These are phyloP conservation scores for Neoarius graeffei DNA, from an alignment of 2,113 vertebrate genomes.

Conservation along the genomic window DNA sequence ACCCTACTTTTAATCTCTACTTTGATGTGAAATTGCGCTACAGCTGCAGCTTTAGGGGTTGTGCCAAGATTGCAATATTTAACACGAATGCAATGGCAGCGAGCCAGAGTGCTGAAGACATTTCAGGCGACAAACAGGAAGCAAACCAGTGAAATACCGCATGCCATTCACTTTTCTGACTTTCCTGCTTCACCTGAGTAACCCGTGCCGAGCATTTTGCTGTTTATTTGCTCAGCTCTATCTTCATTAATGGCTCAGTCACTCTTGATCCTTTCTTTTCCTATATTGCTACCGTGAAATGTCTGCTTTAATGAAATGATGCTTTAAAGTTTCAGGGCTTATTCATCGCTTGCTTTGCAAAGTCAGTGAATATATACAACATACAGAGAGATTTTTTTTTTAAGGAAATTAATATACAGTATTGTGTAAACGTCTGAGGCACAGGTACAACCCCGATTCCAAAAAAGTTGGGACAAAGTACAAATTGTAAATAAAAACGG, in stretches of 20 bases:
- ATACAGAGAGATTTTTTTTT: background rate
- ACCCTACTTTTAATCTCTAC: slow-evolving; percentile 7
- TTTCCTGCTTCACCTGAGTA: background rate
- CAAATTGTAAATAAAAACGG: too few relatives aligned
- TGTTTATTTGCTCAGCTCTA: background rate
- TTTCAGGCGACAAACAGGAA: background rate
- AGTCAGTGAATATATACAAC: background rate
- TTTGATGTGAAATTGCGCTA: background rate
- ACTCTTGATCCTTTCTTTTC: background rate
- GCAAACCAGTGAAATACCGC: background rate
- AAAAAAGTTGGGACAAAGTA: too few relatives aligned
- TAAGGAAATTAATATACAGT: too few relatives aligned
- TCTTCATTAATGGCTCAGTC: background rate
- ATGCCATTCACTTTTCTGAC: background rate
- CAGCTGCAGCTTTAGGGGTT: slow-evolving; percentile 2
- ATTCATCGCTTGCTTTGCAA: background rate
- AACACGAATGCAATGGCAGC: background rate
- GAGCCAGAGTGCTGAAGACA: background rate
- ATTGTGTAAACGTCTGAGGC: too few relatives aligned
- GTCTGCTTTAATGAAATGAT: background rate
- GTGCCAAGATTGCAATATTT: background rate
- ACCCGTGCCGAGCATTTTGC: background rate
- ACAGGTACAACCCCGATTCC: too few relatives aligned
- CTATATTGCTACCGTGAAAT: background rate
- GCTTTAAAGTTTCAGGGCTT: background rate